Percentiles rank a stretch among this genome's conserved stretches.
Conservation (phyloP, 1,140 invertebrate species). For the Gonatopus flavifemur region DNA sequence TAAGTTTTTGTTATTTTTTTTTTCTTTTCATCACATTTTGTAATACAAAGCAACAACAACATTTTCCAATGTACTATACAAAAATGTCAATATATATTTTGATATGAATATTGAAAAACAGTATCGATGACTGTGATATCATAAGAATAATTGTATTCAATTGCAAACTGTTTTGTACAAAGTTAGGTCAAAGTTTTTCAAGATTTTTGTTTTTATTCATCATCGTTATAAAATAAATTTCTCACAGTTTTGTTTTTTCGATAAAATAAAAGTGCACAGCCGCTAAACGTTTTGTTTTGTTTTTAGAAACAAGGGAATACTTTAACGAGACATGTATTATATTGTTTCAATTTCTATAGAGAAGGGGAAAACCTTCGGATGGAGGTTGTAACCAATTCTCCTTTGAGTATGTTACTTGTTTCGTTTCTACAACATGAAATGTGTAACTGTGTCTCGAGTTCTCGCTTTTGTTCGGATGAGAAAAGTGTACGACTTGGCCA, state of each 20-base stretch:
- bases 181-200: too few species aligned
- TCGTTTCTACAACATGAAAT: slow-evolving; percentile 88
- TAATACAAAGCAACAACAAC: too few species aligned
- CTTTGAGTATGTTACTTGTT: slow-evolving; percentile 72
- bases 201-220: too few species aligned
- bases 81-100: too few species aligned
- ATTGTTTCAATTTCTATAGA: slow-evolving; percentile 64
- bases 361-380: slow-evolving; percentile 62
- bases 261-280: slow-evolving; percentile 26
- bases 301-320: slow-evolving; percentile 5
- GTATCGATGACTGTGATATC: too few species aligned
- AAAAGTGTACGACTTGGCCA: slow-evolving; percentile 91
- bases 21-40: too few species aligned
- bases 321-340: too few species aligned
- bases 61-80: not conserved
- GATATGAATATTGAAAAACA: too few species aligned
- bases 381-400: slow-evolving; percentile 86
- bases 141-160: too few species aligned
- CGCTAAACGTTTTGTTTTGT: slow-evolving; percentile 3
- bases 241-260: too few species aligned
- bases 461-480: slow-evolving; percentile 79
- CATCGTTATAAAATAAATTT: too few species aligned
- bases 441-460: slow-evolving; percentile 92
- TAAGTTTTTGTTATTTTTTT: not conserved
- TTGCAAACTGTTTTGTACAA: too few species aligned